These are phyloP conservation scores for Rhagologus leucostigma DNA, from an alignment of 2,113 vertebrate species.

Conservation along the genomic window DNA sequence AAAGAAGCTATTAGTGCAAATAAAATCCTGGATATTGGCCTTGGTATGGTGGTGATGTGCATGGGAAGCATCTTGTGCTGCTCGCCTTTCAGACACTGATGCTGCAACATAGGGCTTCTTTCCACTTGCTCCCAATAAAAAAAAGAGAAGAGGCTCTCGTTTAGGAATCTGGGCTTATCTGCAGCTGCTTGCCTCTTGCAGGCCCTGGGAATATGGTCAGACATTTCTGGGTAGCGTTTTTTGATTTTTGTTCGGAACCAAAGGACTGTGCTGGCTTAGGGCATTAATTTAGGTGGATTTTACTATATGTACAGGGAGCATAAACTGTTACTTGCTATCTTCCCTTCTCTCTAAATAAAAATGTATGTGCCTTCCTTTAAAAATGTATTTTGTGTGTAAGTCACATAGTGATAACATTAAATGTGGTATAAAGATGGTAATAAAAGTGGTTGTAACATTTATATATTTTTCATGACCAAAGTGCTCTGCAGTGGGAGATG, in stretches of 20 bases:
- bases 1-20: not conserved
- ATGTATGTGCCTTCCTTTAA: not conserved
- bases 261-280: not conserved
- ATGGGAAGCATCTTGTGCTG: not conserved
- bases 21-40: not conserved
- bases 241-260: not conserved
- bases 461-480: conserved; percentile 30
- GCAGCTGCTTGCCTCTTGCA: not conserved
- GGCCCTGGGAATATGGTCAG: not conserved
- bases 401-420: conserved; percentile 23
- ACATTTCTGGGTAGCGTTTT: not conserved
- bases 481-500: not conserved
- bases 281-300: not conserved
- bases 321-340: not conserved
- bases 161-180: not conserved
- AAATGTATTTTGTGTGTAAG: conserved; percentile 34
- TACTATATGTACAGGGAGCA: not conserved
- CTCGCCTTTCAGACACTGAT: not conserved
- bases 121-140: not conserved
- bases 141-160: not conserved
- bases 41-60: fast-evolving
- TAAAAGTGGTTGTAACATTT: conserved; percentile 42
- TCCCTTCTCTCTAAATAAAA: not conserved
- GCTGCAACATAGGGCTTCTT: not conserved
- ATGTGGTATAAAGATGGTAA: not conserved